These are phyloP conservation scores for Phasianus colchicus DNA, from an alignment of 2,113 vertebrate species.

Conservation along the genomic window DNA sequence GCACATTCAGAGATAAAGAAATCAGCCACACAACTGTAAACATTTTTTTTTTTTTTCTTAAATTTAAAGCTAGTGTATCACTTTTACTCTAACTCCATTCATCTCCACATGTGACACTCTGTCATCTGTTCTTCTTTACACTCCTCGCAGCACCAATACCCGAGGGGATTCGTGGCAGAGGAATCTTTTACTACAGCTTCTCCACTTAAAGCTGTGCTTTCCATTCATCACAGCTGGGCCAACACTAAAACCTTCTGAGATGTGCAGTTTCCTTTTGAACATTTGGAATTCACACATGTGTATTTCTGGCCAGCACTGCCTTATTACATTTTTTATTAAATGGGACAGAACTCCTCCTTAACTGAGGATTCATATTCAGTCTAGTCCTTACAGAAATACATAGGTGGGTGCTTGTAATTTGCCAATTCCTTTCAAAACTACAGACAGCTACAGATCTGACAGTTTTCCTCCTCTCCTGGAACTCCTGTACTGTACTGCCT, in stretches of 20 bases:
- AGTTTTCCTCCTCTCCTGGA: neutral
- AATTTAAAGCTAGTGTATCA: neutral
- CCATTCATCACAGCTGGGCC: neutral
- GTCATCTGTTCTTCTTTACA: neutral
- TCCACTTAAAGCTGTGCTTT: neutral
- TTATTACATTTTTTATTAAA: neutral
- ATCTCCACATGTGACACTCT: neutral
- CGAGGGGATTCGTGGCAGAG: neutral
- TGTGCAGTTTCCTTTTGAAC: neutral
- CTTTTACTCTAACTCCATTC: neutral
- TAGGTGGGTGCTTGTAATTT: neutral
- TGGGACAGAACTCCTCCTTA: neutral
- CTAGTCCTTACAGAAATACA: neutral
- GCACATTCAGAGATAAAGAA: constrained; percentile 19
- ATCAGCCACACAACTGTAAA: constrained; percentile 27
- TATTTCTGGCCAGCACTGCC: neutral
- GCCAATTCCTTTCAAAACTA: neutral
- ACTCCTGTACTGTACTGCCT: neutral
- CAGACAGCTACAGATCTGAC: neutral
- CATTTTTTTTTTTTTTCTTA: neutral
- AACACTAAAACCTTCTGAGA: neutral
- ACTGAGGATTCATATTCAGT: neutral
- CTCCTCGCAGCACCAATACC: constrained; percentile 3
- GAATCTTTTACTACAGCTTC: neutral
- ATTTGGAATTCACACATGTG: neutral